phyloP scores from a whole-genome alignment of 2,888 invertebrate species.

The Pyrgus malvae region DNA sequence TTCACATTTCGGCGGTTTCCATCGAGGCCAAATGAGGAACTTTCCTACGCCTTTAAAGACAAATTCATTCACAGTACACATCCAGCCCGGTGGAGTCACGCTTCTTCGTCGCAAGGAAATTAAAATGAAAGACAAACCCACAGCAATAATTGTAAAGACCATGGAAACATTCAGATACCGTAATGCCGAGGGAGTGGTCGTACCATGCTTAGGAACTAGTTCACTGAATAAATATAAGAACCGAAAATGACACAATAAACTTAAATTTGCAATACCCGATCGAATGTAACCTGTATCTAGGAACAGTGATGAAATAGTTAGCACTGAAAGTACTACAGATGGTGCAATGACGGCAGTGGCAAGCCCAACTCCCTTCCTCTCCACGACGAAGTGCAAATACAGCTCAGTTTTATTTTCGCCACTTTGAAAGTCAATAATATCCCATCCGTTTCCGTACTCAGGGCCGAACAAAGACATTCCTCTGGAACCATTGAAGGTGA shows the following conservation, averaged over 20 bases:
- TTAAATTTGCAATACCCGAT: slow-evolving; percentile 42
- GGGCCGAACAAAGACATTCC: slow-evolving; percentile 37
- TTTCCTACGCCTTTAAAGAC: slow-evolving; percentile 36
- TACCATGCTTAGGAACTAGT: slow-evolving; percentile 41
- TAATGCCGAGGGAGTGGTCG: slow-evolving; percentile 45
- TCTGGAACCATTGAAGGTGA: slow-evolving; percentile 30
- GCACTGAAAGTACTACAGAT: slow-evolving; percentile 38
- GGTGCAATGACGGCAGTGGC: slow-evolving; percentile 47
- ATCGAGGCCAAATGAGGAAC: slow-evolving; percentile 41
- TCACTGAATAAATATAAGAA: slow-evolving; percentile 38
- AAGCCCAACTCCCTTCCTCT: slow-evolving; percentile 46
- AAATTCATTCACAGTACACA: slow-evolving; percentile 39
- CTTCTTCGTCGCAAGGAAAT: slow-evolving; percentile 35
- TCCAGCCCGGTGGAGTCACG: slow-evolving; percentile 33
- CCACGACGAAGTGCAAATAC: slow-evolving; percentile 44
- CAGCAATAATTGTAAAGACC: slow-evolving; percentile 38
- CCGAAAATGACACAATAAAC: slow-evolving; percentile 44
- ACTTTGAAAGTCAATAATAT: slow-evolving; percentile 44
- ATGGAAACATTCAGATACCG: slow-evolving; percentile 46
- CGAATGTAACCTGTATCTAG: slow-evolving; percentile 44
- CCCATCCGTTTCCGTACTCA: slow-evolving; percentile 49
- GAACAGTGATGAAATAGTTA: slow-evolving; percentile 42
- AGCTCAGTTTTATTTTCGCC: slow-evolving; percentile 37
- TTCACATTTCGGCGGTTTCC: slow-evolving; percentile 32
- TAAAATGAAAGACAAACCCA: slow-evolving; percentile 42